phyloP scores from a whole-genome alignment of 64 coral and sea anemone genomes.

The Pocillopora verrucosa region DNA sequence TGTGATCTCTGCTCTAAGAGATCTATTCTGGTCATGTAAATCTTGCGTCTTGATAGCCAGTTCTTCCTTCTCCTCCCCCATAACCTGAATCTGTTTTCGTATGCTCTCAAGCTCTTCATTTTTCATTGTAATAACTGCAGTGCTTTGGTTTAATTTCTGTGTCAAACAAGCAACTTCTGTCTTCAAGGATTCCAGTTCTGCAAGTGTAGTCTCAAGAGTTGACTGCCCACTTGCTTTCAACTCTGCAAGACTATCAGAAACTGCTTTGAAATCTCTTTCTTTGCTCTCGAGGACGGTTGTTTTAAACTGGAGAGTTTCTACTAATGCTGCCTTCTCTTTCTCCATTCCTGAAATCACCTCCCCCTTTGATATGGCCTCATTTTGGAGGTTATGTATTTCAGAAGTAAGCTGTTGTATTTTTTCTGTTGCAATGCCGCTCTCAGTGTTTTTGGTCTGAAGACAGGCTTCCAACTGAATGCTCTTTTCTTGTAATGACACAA shows the following conservation, averaged over 20 bases:
- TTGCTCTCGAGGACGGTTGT: slow-evolving; percentile 18
- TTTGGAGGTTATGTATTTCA: neutral
- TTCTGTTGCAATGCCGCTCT: neutral
- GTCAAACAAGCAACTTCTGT: slow-evolving; percentile 1
- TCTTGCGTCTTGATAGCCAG: neutral
- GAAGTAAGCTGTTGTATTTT: neutral
- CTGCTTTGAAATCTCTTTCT: slow-evolving; percentile 36
- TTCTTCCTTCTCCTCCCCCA: neutral
- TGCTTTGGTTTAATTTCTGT: slow-evolving; percentile 25
- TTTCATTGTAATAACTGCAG: neutral
- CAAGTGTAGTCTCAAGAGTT: neutral
- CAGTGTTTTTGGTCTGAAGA: neutral
- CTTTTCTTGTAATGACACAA: neutral
- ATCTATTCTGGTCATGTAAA: neutral
- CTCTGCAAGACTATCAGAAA: neutral
- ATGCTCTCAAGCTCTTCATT: slow-evolving; percentile 25
- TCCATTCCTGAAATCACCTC: slow-evolving; percentile 8
- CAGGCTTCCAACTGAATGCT: slow-evolving; percentile 4
- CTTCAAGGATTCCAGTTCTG: slow-evolving; percentile 14
- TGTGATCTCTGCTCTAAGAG: neutral
- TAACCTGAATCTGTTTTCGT: neutral
- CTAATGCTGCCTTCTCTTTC: neutral
- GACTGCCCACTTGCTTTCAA: slow-evolving; percentile 28
- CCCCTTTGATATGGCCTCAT: slow-evolving; percentile 1
- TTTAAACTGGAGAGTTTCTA: neutral